Evolutionary conservation across 1,140 invertebrate genomes (phyloP).

Genomic region (Berghia stephanieae): DNA sequence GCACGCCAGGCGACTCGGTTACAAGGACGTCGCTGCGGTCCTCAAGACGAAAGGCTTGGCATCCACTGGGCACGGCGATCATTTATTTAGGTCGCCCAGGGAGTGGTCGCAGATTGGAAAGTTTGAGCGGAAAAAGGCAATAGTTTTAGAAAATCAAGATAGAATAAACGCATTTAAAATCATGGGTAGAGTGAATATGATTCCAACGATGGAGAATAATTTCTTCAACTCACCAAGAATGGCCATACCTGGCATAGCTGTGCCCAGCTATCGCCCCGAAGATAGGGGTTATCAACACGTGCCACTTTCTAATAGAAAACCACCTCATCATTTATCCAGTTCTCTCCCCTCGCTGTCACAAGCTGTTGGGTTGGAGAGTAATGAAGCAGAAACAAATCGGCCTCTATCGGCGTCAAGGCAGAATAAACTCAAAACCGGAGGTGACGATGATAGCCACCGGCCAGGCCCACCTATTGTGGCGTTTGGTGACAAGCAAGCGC

Average conservation of each 20-base stretch:
- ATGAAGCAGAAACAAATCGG: too few relatives aligned
- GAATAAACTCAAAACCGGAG: too few relatives aligned
- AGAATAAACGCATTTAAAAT: slow-evolving; percentile 47
- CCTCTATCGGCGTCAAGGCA: too few relatives aligned
- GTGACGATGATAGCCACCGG: too few relatives aligned
- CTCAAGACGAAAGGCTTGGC: slow-evolving; percentile 48
- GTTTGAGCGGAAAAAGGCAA: slow-evolving; percentile 42
- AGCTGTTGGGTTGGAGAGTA: not conserved
- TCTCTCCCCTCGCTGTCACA: not conserved
- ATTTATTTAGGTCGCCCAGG: slow-evolving; percentile 46
- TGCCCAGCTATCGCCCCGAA: not conserved
- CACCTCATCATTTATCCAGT: not conserved
- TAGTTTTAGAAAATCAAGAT: slow-evolving; percentile 31
- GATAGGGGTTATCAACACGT: not conserved
- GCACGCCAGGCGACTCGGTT: slow-evolving; percentile 54
- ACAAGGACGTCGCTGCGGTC: slow-evolving; percentile 46
- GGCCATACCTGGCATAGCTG: not conserved
- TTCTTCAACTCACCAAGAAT: not conserved
- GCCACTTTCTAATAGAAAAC: not conserved
- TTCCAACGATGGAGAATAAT: not conserved
- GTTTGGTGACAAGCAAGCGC: not conserved
- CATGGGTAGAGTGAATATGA: slow-evolving; percentile 6
- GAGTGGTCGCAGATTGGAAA: slow-evolving; percentile 56
- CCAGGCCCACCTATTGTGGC: not conserved
- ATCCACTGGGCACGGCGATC: slow-evolving; percentile 47